Conservation (phyloP, 2,888 invertebrate genomes). For the Drosophila greeni region DNA sequence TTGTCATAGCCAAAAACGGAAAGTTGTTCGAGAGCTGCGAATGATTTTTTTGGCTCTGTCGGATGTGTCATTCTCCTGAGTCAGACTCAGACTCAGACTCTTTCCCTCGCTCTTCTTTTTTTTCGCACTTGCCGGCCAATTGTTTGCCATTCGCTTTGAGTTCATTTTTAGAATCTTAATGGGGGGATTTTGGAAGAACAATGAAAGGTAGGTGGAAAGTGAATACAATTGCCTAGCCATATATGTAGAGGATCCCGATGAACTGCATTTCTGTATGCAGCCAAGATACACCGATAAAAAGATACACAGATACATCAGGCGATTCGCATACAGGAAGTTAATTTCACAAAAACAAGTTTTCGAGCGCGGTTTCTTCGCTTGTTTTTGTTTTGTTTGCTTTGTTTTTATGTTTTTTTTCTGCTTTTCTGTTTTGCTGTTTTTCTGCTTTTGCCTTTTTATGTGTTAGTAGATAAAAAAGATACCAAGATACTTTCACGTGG, state of each 20-base stretch:
- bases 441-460: slow-evolving; percentile 3
- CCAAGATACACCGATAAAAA: slow-evolving; percentile 14
- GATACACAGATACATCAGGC: slow-evolving; percentile 21
- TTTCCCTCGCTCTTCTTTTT: neutral
- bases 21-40: slow-evolving; percentile 52
- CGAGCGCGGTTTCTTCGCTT: slow-evolving; percentile 32
- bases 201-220: slow-evolving; percentile 35
- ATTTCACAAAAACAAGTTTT: slow-evolving; percentile 37
- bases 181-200: slow-evolving; percentile 29
- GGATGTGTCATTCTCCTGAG: slow-evolving; percentile 23
- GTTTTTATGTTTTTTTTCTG: slow-evolving; percentile 19
- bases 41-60: slow-evolving; percentile 11
- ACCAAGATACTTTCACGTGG: slow-evolving; percentile 31
- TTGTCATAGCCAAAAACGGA: slow-evolving; percentile 60
- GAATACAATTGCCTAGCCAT: slow-evolving; percentile 27
- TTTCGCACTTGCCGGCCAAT: slow-evolving; percentile 14
- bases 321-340: slow-evolving; percentile 38
- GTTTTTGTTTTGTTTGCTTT: slow-evolving; percentile 28
- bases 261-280: slow-evolving; percentile 28
- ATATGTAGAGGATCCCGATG: neutral
- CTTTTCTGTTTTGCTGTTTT: neutral
- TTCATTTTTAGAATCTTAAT: slow-evolving; percentile 49
- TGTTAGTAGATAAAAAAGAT: slow-evolving; percentile 34
- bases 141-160: slow-evolving; percentile 33
- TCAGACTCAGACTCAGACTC: slow-evolving; percentile 9